phyloP scores from a whole-genome alignment of 2,113 vertebrate genomes.

The Equus quagga region DNA sequence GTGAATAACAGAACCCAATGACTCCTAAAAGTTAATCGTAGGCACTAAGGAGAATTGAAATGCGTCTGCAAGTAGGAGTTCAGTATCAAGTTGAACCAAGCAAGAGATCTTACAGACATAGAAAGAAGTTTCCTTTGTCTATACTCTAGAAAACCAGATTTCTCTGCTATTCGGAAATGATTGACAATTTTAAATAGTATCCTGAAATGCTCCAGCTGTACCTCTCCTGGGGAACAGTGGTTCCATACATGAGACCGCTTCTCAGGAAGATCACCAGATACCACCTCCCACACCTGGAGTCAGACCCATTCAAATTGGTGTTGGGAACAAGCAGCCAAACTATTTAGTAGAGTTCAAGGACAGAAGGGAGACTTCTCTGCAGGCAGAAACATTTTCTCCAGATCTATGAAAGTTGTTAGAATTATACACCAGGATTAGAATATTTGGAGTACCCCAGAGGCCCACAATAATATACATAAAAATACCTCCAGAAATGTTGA shows the following conservation, averaged over 20 bases:
- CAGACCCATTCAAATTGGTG: background rate
- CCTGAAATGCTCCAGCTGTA: background rate
- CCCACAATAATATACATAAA: background rate
- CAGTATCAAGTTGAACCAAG: background rate
- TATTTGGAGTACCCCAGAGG: background rate
- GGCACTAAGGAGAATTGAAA: background rate
- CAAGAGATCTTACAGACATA: background rate
- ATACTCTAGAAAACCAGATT: background rate
- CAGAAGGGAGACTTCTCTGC: background rate
- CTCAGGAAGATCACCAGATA: background rate
- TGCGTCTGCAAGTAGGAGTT: background rate
- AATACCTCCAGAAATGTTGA: background rate
- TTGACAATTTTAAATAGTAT: background rate
- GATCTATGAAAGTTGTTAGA: background rate
- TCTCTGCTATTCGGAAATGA: background rate
- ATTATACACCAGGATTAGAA: background rate
- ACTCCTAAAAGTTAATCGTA: background rate
- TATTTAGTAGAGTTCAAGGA: background rate
- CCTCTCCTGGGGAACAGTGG: background rate
- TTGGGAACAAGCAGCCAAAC: background rate
- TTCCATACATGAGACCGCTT: background rate
- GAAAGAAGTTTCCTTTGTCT: background rate
- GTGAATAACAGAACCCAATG: background rate
- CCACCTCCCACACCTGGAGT: background rate
- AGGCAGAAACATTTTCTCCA: background rate